Conservation (phyloP, 2,797 vertebrate genomes). For the Falco biarmicus region DNA sequence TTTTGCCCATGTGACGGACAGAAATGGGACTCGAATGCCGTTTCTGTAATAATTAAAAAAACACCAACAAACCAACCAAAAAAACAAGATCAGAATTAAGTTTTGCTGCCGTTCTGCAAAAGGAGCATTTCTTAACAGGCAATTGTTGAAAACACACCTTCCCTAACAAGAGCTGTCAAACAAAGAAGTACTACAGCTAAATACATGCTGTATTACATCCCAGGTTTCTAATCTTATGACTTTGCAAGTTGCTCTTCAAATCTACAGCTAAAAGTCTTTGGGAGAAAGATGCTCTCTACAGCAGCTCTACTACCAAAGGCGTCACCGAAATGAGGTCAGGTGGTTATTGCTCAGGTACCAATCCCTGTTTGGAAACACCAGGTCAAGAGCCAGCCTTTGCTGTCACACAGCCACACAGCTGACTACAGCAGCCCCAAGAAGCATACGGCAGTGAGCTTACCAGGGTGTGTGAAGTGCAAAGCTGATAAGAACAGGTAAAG, state of each 20-base stretch:
- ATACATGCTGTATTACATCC: neutral
- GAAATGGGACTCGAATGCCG: constrained; percentile 81
- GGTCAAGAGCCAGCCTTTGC: neutral
- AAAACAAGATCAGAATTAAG: neutral
- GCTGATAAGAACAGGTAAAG: neutral
- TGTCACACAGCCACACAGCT: neutral
- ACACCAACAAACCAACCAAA: neutral
- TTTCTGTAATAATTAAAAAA: constrained; percentile 78
- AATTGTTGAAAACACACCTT: neutral
- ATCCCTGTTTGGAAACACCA: rapidly evolving
- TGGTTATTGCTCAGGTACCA: rapidly evolving
- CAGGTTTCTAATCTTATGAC: neutral
- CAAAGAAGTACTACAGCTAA: neutral
- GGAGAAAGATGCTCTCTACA: neutral
- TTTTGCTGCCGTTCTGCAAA: neutral
- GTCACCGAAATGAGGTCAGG: neutral
- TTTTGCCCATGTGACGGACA: constrained; percentile 87
- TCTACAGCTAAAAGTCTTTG: neutral
- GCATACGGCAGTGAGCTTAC: rapidly evolving
- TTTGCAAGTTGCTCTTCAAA: neutral
- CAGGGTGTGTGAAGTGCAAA: neutral
- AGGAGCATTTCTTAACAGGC: neutral
- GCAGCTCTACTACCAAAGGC: neutral
- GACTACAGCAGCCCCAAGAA: neutral
- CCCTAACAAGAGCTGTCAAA: neutral